Evolutionary conservation across 2,888 invertebrate species (phyloP).

Genomic region (Cephus sareptanus): DNA sequence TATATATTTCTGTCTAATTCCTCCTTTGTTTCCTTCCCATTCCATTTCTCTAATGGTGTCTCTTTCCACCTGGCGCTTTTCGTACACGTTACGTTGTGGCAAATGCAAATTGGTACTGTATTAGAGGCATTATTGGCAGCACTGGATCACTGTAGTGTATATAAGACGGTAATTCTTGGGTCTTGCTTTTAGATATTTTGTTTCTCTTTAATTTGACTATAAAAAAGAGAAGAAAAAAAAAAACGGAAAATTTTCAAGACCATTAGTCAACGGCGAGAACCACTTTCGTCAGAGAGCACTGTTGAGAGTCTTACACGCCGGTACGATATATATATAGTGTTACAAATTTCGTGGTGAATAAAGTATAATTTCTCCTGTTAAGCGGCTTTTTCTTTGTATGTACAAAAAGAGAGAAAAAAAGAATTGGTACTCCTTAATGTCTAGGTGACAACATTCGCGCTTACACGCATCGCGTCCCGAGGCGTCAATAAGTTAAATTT

Average conservation of each 20-base stretch:
- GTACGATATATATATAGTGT: slow-evolving; percentile 8
- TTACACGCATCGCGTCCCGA: slow-evolving; percentile 46
- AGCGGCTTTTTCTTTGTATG: slow-evolving; percentile 43
- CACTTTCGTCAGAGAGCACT: slow-evolving; percentile 44
- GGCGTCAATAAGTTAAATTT: slow-evolving; percentile 61
- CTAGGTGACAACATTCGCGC: slow-evolving; percentile 25
- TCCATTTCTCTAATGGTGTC: slow-evolving; percentile 3
- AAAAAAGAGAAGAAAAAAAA: neutral
- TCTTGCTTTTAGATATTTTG: slow-evolving; percentile 25
- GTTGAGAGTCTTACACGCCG: slow-evolving; percentile 34
- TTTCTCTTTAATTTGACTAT: slow-evolving; percentile 4
- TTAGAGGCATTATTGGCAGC: slow-evolving; percentile 65
- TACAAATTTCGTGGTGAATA: neutral
- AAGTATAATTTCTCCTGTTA: slow-evolving; percentile 35
- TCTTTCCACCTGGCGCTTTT: neutral
- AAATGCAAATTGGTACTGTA: slow-evolving; percentile 50
- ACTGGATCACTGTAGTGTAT: slow-evolving; percentile 52
- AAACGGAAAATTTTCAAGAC: neutral
- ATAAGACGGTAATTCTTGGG: slow-evolving; percentile 32
- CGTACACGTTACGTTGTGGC: slow-evolving; percentile 24
- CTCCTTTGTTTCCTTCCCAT: slow-evolving; percentile 14
- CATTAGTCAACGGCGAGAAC: neutral
- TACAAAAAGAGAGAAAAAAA: slow-evolving; percentile 42
- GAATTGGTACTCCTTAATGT: neutral
- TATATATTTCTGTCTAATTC: slow-evolving; percentile 10